phyloP scores from a whole-genome alignment of 2,888 invertebrate genomes.

The Calameuta idolon region DNA sequence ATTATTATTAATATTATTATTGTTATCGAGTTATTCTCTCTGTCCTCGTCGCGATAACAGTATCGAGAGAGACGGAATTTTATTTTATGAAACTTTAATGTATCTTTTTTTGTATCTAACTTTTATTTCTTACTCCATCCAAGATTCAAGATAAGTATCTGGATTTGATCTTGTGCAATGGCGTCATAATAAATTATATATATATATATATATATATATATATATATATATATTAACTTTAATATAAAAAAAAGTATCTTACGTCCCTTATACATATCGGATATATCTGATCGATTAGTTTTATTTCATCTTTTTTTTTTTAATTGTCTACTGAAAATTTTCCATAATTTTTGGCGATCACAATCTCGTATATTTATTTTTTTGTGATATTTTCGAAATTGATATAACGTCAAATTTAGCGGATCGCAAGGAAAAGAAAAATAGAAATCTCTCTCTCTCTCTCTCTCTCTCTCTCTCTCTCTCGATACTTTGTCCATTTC shows the following conservation, averaged over 20 bases:
- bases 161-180: not conserved
- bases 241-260: not conserved
- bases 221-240: conserved; percentile 12
- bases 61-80: not conserved
- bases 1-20: not conserved
- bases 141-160: not conserved
- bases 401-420: no score
- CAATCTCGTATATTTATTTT: not conserved
- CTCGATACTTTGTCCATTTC: not conserved
- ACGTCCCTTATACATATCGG: not conserved
- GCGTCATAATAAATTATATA: conserved; percentile 6
- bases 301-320: not conserved
- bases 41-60: not conserved
- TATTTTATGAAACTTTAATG: not conserved
- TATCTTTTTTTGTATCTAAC: not conserved
- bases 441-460: no score
- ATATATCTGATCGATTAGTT: not conserved
- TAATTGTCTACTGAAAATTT: not conserved
- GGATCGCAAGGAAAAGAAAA: not conserved
- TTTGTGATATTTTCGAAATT: not conserved
- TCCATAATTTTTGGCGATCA: not conserved
- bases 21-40: not conserved
- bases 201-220: conserved; percentile 19
- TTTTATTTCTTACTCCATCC: not conserved
- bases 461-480: not conserved